These are phyloP conservation scores for Agapetus fuscipes DNA, from an alignment of 2,888 invertebrate genomes.

Conservation along the genomic window DNA sequence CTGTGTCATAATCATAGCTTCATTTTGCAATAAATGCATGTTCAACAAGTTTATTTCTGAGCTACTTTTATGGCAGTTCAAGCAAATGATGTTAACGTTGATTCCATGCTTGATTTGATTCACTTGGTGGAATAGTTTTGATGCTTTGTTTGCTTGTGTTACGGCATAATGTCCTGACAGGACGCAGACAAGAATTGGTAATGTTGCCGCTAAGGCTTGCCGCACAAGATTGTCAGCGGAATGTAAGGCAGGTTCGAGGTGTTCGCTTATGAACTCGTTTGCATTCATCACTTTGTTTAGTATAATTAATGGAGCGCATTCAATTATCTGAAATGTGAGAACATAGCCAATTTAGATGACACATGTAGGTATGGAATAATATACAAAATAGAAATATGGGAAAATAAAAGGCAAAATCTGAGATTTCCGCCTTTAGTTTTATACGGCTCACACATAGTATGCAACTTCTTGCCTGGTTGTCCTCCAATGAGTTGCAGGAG, in stretches of 20 bases:
- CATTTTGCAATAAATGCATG: too few relatives aligned
- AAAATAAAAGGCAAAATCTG: too few relatives aligned
- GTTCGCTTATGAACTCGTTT: slow-evolving; percentile 36
- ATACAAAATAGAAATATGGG: too few relatives aligned
- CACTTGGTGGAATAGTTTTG: too few relatives aligned
- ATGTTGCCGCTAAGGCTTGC: slow-evolving; percentile 25
- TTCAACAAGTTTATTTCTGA: too few relatives aligned
- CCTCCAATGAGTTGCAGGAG: too few relatives aligned
- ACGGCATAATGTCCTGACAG: slow-evolving; percentile 30
- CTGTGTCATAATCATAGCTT: slow-evolving; percentile 25
- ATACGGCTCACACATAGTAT: too few relatives aligned
- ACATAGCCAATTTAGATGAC: too few relatives aligned
- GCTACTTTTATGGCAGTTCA: slow-evolving; percentile 28
- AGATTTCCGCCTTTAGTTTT: too few relatives aligned
- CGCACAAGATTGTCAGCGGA: slow-evolving; percentile 31
- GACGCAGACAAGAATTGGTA: slow-evolving; percentile 34
- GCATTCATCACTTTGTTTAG: slow-evolving; percentile 31
- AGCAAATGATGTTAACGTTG: slow-evolving; percentile 1
- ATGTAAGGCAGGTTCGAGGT: slow-evolving; percentile 36
- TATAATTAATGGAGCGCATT: slow-evolving; percentile 32
- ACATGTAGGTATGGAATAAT: too few relatives aligned
- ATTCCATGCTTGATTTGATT: neutral
- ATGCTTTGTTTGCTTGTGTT: too few relatives aligned
- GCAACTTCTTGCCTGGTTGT: too few relatives aligned
- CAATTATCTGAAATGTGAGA: slow-evolving; percentile 33